Evolutionary conservation across 2,113 vertebrate species (phyloP).

Genomic region (Hypocryptadius cinnamomeus): DNA sequence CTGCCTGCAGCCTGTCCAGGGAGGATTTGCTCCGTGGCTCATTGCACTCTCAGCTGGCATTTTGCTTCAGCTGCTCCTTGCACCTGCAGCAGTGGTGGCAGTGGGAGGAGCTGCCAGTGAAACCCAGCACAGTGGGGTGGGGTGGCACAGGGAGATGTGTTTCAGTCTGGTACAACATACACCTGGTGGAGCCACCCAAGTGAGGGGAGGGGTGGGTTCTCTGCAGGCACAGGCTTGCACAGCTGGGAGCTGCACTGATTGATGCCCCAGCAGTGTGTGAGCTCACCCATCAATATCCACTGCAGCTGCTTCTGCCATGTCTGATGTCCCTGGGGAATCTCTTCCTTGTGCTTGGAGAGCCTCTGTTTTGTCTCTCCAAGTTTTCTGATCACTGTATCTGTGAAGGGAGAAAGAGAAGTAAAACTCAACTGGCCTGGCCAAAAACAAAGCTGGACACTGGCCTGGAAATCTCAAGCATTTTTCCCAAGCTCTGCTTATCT

Average conservation of each 20-base stretch:
- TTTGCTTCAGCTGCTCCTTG: not conserved
- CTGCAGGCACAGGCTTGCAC: not conserved
- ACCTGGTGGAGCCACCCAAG: not conserved
- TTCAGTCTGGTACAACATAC: accelerated
- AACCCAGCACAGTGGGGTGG: not conserved
- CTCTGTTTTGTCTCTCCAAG: not conserved
- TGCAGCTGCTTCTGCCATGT: not conserved
- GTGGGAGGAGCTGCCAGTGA: not conserved
- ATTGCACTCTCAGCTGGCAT: not conserved
- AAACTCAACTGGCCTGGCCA: not conserved
- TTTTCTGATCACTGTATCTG: not conserved
- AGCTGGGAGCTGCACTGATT: not conserved
- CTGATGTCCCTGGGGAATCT: not conserved
- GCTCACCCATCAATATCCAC: not conserved
- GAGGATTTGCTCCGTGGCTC: not conserved
- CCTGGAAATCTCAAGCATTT: not conserved
- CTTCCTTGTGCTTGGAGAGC: not conserved
- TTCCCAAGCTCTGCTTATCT: not conserved
- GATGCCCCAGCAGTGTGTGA: not conserved
- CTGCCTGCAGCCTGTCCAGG: not conserved
- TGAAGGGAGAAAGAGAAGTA: not conserved
- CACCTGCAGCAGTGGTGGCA: not conserved
- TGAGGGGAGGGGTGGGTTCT: not conserved
- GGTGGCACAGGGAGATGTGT: not conserved
- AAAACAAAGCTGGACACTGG: too few species aligned